phyloP scores from a whole-genome alignment of 2,888 invertebrate species.

The Drosophila niveifrons region DNA sequence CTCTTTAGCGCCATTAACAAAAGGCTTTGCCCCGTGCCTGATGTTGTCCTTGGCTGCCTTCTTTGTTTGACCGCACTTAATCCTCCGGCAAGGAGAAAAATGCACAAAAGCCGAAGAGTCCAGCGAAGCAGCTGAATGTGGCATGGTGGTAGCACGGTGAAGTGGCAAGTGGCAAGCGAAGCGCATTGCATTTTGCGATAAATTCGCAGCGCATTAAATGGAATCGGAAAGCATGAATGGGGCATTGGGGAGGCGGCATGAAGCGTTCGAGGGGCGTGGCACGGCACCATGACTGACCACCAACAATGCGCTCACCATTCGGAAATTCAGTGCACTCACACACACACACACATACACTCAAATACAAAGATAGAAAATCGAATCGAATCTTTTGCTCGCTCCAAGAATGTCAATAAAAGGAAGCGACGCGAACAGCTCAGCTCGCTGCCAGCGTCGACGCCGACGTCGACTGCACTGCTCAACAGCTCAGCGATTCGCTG shows the following conservation, averaged over 20 bases:
- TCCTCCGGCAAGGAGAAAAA: conserved; percentile 46
- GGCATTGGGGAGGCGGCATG: neutral
- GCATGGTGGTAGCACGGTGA: neutral
- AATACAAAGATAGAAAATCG: conserved; percentile 65
- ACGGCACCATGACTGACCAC: conserved; percentile 61
- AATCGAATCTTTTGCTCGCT: conserved; percentile 41
- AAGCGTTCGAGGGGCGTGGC: neutral
- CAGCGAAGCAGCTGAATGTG: neutral
- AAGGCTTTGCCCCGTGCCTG: conserved; percentile 57
- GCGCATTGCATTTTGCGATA: conserved; percentile 76
- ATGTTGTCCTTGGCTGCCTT: conserved; percentile 61
- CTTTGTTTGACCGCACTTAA: conserved; percentile 77
- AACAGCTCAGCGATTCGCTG: conserved; percentile 28
- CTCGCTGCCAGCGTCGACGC: neutral
- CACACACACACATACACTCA: conserved; percentile 40
- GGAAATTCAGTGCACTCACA: conserved; percentile 64
- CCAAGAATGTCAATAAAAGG: conserved; percentile 75
- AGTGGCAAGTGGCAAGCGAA: conserved; percentile 14
- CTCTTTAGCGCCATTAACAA: conserved; percentile 81
- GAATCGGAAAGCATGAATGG: conserved; percentile 32
- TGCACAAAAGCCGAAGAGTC: conserved; percentile 43
- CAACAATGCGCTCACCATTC: conserved; percentile 71
- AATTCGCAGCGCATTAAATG: conserved; percentile 76
- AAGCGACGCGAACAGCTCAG: conserved; percentile 26
- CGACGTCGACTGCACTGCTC: conserved; percentile 20